Evolutionary conservation across 2,888 invertebrate genomes (phyloP), one percentile per base, ranked within the genome.

Genomic region (Torymus aiolomorphi): DNA sequence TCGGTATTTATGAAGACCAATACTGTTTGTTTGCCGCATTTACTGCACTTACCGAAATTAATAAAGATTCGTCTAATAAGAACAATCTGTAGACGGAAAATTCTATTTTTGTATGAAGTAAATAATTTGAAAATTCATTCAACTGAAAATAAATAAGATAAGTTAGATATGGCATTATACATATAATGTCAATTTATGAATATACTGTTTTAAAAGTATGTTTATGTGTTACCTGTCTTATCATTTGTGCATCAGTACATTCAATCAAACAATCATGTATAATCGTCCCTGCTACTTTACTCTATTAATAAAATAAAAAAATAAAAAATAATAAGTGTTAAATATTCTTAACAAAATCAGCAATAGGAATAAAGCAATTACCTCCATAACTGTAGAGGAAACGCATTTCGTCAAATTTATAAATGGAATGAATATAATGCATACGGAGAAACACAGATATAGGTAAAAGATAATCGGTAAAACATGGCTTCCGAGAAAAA

Each of bases 61-160:
- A 59, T 8, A 73, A 31, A 11, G 54, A 63, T 42, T 59, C 13
- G 14, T 73, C 73, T 16, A 73, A 54, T 8, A 12, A 31, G 13
- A 63, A 73, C 2, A 73, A 16, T 10, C 54, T 16, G 54, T 3
- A 62, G 12, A 54, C 73, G 12, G 73, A 24, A 54, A 63, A 73
- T 42, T 73, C 8, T 2, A 56, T 1, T 1, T 73, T 54, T 14
- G 62, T 24, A 20, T 73, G 62, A 12, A 73, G 10, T 16, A 63
- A 5, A 42, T 52, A 73, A 18, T 56, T 49, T 5, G 31, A 63
- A 54, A 63, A 63, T 31, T 54, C 16, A n/a, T 63, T 52, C 8
- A 73, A 14, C 73, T 73, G 16, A 13, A 13, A 73, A 5, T 54
- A 62, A 11, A 5, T 11, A 20, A 14, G 12, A 31, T 42, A 16